These are phyloP conservation scores for Helarctos malayanus DNA, from an alignment of 2,797 vertebrate genomes.

Conservation along the genomic window DNA sequence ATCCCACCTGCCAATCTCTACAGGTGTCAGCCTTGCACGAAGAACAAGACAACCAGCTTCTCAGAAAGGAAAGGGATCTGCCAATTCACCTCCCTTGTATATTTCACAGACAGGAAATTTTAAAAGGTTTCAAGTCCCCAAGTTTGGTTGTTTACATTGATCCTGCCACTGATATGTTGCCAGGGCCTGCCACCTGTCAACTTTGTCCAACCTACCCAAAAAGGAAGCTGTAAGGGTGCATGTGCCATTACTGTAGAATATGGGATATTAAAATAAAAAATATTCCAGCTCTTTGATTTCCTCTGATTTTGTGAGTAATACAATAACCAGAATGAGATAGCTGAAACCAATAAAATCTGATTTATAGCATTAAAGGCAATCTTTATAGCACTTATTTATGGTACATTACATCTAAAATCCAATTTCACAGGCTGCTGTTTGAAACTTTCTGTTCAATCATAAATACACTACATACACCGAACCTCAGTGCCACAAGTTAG, in stretches of 20 bases:
- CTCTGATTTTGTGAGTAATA: constrained; percentile 92
- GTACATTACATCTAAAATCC: constrained; percentile 93
- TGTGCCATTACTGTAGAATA: constrained; percentile 89
- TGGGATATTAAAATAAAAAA: constrained; percentile 92
- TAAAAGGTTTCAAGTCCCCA: constrained; percentile 70
- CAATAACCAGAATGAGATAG: constrained; percentile 93
- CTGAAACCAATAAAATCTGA: constrained; percentile 93
- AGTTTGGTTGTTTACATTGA: constrained; percentile 82
- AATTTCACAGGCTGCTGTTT: constrained; percentile 93
- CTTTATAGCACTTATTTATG: constrained; percentile 93
- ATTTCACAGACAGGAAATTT: constrained; percentile 66
- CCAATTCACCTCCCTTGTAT: constrained; percentile 38
- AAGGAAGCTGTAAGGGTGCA: constrained; percentile 87
- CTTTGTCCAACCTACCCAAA: constrained; percentile 85
- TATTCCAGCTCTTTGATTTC: constrained; percentile 92
- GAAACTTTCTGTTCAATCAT: constrained; percentile 93
- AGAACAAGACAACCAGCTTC: constrained; percentile 52
- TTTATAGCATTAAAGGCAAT: constrained; percentile 92
- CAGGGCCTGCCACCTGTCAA: constrained; percentile 83
- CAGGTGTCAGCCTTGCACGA: constrained; percentile 48
- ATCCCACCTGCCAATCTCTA: constrained; percentile 54
- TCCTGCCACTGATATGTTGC: constrained; percentile 79
- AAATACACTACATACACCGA: constrained; percentile 90
- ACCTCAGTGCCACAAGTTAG: constrained; percentile 89
- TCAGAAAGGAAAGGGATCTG: constrained; percentile 34